Percentiles rank a stretch among this genome's conserved stretches.
Conservation (phyloP, 2,797 vertebrate genomes). For the Gastrophryne carolinensis region DNA sequence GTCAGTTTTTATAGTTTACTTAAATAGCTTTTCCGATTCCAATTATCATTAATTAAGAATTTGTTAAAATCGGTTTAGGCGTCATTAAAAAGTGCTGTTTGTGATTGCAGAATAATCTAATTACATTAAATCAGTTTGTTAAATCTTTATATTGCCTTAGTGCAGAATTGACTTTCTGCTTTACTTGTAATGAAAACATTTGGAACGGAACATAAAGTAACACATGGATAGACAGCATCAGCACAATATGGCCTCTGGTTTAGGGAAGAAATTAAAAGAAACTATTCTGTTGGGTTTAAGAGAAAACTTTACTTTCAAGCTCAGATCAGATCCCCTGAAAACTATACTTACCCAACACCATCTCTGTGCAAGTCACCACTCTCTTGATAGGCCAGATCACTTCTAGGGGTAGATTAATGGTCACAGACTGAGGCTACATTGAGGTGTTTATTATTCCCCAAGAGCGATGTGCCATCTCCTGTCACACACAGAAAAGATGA, state of each 20-base stretch:
- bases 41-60: slow-evolving; percentile 47
- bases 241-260: not conserved
- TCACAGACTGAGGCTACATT: no score
- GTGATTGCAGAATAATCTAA: slow-evolving; percentile 40
- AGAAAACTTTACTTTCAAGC: no score
- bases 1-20: slow-evolving; percentile 12
- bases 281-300: no score
- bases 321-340: no score
- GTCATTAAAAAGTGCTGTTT: slow-evolving; percentile 27
- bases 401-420: no score
- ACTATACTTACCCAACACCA: no score
- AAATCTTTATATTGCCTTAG: slow-evolving; percentile 17
- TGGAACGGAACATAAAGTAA: slow-evolving; percentile 8
- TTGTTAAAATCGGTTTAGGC: slow-evolving; percentile 17
- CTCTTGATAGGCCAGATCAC: no score
- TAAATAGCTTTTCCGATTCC: slow-evolving; percentile 16
- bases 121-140: slow-evolving; percentile 31
- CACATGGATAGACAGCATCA: not conserved
- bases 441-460: no score
- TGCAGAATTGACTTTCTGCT: not conserved
- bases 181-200: slow-evolving; percentile 24
- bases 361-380: no score
- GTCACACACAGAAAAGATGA: no score
- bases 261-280: no score
- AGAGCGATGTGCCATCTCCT: no score